Base-by-base conservation (phyloP, 2,113 vertebrate species). In the Pseudorectes ferrugineus region DNA sequence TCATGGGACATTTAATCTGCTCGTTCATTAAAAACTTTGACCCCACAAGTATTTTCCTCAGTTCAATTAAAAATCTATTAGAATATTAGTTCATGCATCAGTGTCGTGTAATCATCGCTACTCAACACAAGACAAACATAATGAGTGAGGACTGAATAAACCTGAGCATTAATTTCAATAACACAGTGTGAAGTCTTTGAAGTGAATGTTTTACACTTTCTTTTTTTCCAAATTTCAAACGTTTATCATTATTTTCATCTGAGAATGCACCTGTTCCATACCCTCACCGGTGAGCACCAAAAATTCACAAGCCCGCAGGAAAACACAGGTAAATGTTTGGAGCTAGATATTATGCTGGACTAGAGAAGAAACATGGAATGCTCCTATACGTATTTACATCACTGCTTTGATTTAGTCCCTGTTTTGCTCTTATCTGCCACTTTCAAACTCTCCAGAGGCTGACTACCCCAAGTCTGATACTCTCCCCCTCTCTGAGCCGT, bases 21-120 rank as follows among this genome's bases (percentile, higher is more conserved):
- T 95, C 88, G 95, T 95, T 96, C 82, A 97, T 96, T 97, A 93
- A 92, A 93, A 92, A 95, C 55, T 96, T 96, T 97, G 90, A 97
- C 96, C 95, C 43, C 25, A 49, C 29, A 97, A 95, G 80, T 48
- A 70, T 87, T 94, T 92, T 92, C 36, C 31, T 63, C 38, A 35
- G 76, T 91, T 75, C 58, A 96, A 95, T 97, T 95, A 96, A 95
- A 95, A 89, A 63, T 25, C 72, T 87, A 88, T 96, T 97, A 95
- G 67, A 84, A 29, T 76, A 92, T 92, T 95, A 93, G 58, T 40
- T 68, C 83, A 40, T 89, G 29, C 89, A 89, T 95, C 83, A 95
- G 17, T 89, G 92, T 93, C 52, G 4, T 66, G 54, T 61, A 89
- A 68, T 83, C 74, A 86, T 85, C 46, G 26, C 57, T 59, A 54